phyloP scores from a whole-genome alignment of 2,113 vertebrate species.

The Rhea americana region DNA sequence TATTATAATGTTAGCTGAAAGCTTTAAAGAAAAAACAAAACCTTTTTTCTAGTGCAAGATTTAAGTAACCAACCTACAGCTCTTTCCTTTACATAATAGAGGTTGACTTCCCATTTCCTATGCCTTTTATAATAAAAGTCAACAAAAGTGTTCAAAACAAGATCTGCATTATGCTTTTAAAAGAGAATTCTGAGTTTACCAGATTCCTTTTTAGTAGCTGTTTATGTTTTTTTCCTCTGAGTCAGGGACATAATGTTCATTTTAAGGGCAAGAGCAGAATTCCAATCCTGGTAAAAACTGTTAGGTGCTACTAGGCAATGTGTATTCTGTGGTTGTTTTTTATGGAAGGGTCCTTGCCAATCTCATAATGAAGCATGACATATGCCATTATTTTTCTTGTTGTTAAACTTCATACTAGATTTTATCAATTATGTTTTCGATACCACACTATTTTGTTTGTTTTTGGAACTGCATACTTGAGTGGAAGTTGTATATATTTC shows the following conservation, averaged over 20 bases:
- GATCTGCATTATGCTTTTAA: not conserved
- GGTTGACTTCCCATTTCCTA: not conserved
- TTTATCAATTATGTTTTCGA: not conserved
- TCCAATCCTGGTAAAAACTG: not conserved
- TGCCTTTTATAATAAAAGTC: not conserved
- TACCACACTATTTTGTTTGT: not conserved
- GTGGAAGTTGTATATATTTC: not conserved
- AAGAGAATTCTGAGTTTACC: not conserved
- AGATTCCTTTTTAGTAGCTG: not conserved
- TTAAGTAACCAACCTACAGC: not conserved
- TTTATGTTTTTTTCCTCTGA: not conserved
- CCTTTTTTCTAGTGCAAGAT: not conserved
- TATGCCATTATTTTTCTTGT: not conserved
- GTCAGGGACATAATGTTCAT: not conserved
- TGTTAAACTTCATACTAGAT: not conserved
- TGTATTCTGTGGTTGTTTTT: not conserved
- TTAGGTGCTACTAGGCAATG: not conserved
- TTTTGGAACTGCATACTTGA: not conserved
- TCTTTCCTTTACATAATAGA: not conserved
- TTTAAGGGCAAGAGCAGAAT: not conserved
- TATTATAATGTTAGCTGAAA: not conserved
- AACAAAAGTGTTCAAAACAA: not conserved
- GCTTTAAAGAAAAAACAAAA: not conserved
- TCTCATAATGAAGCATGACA: not conserved
- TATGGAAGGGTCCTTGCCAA: not conserved